Evolutionary conservation across 2,113 vertebrate genomes (phyloP), one percentile per base, ranked within the genome.

Genomic region (Hirundichthys speculiger): DNA sequence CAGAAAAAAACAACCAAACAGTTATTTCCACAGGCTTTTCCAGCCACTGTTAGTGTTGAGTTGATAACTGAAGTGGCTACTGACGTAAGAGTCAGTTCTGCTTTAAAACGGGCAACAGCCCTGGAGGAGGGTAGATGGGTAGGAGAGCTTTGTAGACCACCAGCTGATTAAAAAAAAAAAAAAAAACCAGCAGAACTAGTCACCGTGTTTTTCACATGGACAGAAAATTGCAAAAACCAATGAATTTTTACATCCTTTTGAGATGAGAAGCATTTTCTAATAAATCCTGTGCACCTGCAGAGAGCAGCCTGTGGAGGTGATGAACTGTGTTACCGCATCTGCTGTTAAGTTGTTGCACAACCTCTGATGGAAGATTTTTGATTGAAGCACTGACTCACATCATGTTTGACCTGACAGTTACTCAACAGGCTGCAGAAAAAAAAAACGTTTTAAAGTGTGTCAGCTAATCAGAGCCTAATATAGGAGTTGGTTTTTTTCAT

Each of bases 131-230:
- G 75, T 69, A 85, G 83, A 80, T 76, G 83, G 80, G 69, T 60
- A 54, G 70, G 58, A 87, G 80, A 84, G 79, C 71, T 66, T 42
- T 47, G 58, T 43, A 56, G 64, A 86, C 77, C 73, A 88, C 75
- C 79, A 67, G 75, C 58, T 63, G 77, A 82, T 57, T 60, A 69
- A 68, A 81, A 83, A 62, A 15, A 79, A 82, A 57, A 60, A 69
- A 68, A 81, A 83, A 62, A 15, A 55, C 14, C 75, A 41, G 11
- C 63, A 46, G 55, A 73, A 42, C 67, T 53, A 24, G 62, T 51
- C 42, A 39, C n/a, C n/a, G 13, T 47, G 62, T 43, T 65, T 64
- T 48, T 22, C 25, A 57, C 21, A 16, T 27, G 20, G 60, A 22
- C 18, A 19, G 19, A 71, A 8, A 25, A 48, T n/a, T n/a, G n/a